These are phyloP conservation scores for Caenorhabditis parvicauda DNA, from an alignment of 2,888 invertebrate species.

Conservation along the genomic window DNA sequence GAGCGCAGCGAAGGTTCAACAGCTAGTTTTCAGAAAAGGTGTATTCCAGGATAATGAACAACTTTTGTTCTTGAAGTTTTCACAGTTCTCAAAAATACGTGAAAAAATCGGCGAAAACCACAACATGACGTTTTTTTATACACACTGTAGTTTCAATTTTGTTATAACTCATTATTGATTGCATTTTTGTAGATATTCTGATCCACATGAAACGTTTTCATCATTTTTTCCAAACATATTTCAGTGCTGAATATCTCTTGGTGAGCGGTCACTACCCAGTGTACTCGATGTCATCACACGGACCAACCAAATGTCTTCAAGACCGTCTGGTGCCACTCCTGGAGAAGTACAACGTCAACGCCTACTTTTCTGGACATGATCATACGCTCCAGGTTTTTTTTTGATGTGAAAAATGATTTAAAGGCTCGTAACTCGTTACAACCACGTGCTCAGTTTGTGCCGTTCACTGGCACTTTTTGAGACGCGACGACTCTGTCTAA, in stretches of 20 bases:
- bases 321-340: constrained; percentile 64
- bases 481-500: too few relatives aligned
- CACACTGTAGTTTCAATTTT: background rate
- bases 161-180: background rate
- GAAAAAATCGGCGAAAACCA: background rate
- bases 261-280: constrained; percentile 67
- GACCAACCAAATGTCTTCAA: constrained; percentile 66
- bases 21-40: too few relatives aligned
- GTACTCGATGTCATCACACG: constrained; percentile 66
- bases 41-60: too few relatives aligned
- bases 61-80: too few relatives aligned
- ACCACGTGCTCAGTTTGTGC: too few relatives aligned
- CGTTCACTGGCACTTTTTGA: too few relatives aligned
- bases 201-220: background rate
- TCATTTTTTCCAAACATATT: constrained; percentile 14
- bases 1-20: too few relatives aligned
- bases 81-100: background rate
- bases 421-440: too few relatives aligned
- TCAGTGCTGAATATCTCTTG: constrained; percentile 65
- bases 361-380: constrained; percentile 67
- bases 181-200: background rate
- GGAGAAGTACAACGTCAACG: constrained; percentile 64
- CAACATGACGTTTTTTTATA: too few relatives aligned
- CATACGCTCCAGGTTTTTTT: constrained; percentile 65
- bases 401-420: background rate